Evolutionary conservation across 2,888 invertebrate species (phyloP).

Genomic region (Morpho achilles): DNA sequence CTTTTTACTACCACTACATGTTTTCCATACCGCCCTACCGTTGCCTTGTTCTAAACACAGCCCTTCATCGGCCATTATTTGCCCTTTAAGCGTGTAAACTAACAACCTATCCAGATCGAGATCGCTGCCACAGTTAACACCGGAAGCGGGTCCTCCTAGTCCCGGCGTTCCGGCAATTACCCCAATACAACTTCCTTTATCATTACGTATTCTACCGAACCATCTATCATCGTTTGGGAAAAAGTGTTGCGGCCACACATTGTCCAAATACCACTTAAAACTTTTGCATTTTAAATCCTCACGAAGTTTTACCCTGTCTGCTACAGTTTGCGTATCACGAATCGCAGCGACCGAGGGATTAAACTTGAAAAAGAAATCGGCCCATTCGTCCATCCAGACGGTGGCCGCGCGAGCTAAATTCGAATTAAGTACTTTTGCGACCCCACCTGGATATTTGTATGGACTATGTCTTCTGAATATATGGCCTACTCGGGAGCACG

Average conservation of each 20-base stretch:
- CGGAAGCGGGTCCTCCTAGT: conserved; percentile 84
- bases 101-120: conserved; percentile 83
- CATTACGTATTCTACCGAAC: conserved; percentile 90
- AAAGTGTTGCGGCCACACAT: conserved; percentile 98
- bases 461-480: conserved; percentile 95
- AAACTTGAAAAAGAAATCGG: conserved; percentile 93
- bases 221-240: conserved; percentile 92
- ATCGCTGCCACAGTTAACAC: conserved; percentile 81
- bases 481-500: conserved; percentile 96
- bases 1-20: conserved; percentile 82
- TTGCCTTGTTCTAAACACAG: conserved; percentile 87
- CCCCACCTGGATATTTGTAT: conserved; percentile 96
- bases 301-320: conserved; percentile 82
- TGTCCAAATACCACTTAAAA: conserved; percentile 96
- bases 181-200: conserved; percentile 59
- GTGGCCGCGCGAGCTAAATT: conserved; percentile 96
- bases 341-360: conserved; percentile 83
- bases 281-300: conserved; percentile 88
- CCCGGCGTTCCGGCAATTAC: conserved; percentile 75
- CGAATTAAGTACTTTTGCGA: conserved; percentile 90
- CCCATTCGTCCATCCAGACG: conserved; percentile 99
- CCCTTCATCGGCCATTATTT: conserved; percentile 92
- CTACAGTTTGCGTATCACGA: conserved; percentile 81
- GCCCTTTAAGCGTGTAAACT: conserved; percentile 83
- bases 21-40: conserved; percentile 84